Evolutionary conservation across 2,797 vertebrate genomes (phyloP), one percentile per base, ranked within the genome.

Genomic region (Serranus cabrilla): DNA sequence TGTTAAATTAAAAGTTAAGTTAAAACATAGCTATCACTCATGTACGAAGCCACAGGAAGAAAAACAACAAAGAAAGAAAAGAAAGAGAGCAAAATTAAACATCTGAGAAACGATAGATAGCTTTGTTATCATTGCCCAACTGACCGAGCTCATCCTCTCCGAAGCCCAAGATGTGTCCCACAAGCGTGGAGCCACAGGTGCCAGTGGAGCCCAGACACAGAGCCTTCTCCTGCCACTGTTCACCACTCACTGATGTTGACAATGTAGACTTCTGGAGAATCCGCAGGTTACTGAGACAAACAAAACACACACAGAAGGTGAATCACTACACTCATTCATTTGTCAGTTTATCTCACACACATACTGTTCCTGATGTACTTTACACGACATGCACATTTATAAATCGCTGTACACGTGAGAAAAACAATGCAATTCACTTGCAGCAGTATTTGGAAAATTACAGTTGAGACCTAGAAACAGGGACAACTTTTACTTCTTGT

Each of bases 131-230:
- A 34, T 50, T 62, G 40, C 25, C n/a, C 51, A 69, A 93, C 93
- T 89, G 88, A 99, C 98, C 98, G 90, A 96, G 91, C 95, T 99
- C 98, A 81, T 99, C 98, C 92, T 99, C 98, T 87, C 98, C 98
- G 73, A 99, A 99, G 93, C 98, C 97, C 91, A 98, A 87, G 84
- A 99, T 94, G 86, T 99, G 96, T 77, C 98, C 98, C 20, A 96
- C 92, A 73, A 99, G 95, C 69, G 93, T 95, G 50, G 96, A 96
- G 91, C 96, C 95, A 80, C 98, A 99, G 47, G 96, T 96, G 21
- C 94, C 94, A 52, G 95, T 89, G 13, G 95, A 96, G 84, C 97
- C 97, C 50, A 99, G 93, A 91, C 98, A 99, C 66, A 99, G 94
- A 70, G 97, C 93, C 84, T 98, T 99, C 88, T 99, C 98, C 93